Evolutionary conservation across 2,797 vertebrate genomes (phyloP).

Genomic region (Enteromius trimaculatus): DNA sequence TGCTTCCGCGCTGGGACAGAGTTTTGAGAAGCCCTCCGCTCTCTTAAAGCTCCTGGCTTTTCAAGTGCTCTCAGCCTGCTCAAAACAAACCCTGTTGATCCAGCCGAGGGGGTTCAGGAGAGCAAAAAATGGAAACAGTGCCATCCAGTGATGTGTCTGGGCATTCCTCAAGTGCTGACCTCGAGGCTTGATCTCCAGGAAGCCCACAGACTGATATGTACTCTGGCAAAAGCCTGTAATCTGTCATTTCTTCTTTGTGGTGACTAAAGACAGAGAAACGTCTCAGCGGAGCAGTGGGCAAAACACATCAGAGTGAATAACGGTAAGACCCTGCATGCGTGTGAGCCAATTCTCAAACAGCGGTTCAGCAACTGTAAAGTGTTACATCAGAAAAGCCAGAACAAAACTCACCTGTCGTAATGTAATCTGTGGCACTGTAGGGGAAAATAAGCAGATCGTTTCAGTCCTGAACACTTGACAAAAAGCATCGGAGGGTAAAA

Average conservation of each 20-base stretch:
- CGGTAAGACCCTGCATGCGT: background rate
- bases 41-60: constrained; percentile 64
- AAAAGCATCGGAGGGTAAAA: background rate
- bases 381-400: constrained; percentile 16
- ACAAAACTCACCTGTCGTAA: constrained; percentile 22
- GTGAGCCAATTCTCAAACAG: background rate
- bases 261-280: constrained; percentile 16
- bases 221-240: constrained; percentile 30
- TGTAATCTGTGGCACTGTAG: background rate
- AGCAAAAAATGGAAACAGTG: constrained; percentile 97
- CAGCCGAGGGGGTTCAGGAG: constrained; percentile 51
- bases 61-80: constrained; percentile 74
- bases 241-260: constrained; percentile 16
- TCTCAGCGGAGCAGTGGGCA: constrained; percentile 4
- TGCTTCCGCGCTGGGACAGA: constrained; percentile 64
- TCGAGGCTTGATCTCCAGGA: constrained; percentile 28
- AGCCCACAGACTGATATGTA: constrained; percentile 28
- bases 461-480: background rate
- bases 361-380: background rate
- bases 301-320: constrained; percentile 22
- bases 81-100: constrained; percentile 80
- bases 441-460: constrained; percentile 16
- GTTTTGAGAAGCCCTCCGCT: constrained; percentile 39
- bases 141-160: constrained; percentile 99
- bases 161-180: constrained; percentile 83